Evolutionary conservation across 2,888 invertebrate species (phyloP).

Genomic region (Rapana venosa): DNA sequence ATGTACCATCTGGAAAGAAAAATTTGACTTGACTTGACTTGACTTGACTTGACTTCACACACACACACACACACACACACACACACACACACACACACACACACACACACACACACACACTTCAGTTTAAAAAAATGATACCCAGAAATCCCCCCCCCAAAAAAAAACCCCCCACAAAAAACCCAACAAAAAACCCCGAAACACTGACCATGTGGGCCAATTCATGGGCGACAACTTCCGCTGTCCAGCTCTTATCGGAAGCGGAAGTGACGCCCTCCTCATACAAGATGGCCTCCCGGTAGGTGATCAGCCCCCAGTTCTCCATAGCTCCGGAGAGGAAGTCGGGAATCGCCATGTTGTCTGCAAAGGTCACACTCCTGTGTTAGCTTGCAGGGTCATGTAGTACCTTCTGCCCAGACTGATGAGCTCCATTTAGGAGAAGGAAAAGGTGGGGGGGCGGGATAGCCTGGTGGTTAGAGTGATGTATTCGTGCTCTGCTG

Average conservation of each 20-base stretch:
- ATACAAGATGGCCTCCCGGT: slow-evolving; percentile 84
- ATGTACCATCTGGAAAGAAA: no score
- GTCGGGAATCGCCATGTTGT: slow-evolving; percentile 91
- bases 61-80: background rate
- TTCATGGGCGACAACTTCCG: slow-evolving; percentile 68
- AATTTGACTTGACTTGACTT: no score
- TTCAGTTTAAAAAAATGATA: no score
- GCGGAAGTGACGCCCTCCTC: slow-evolving; percentile 9
- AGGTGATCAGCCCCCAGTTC: slow-evolving; percentile 90
- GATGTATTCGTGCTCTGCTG: no score
- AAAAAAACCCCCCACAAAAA: no score
- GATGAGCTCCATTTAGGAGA: no score
- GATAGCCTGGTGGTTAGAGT: no score
- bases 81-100: background rate
- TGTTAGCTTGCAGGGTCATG: background rate
- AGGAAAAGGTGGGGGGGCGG: no score
- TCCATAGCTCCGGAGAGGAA: slow-evolving; percentile 92
- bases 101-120: background rate
- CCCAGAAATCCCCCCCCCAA: no score
- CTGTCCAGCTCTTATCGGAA: slow-evolving; percentile 23
- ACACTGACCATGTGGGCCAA: slow-evolving; percentile 18
- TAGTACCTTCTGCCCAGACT: no score
- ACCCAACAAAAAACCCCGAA: background rate
- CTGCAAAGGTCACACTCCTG: slow-evolving; percentile 71
- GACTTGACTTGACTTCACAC: no score